phyloP scores from a whole-genome alignment of 2,888 invertebrate species.

The Auanema freiburgensis region DNA sequence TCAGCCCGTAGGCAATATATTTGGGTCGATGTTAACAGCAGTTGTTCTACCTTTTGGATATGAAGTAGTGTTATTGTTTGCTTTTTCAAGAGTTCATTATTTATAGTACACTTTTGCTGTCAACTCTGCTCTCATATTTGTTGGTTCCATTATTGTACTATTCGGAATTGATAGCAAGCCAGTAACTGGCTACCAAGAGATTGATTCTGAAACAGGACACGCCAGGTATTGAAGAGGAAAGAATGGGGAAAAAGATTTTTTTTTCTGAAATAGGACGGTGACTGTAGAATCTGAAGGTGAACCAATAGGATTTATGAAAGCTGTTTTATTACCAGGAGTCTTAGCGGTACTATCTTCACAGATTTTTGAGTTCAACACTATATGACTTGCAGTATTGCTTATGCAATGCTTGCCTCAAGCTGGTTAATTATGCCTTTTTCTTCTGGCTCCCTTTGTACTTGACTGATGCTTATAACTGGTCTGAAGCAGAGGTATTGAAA shows the following conservation, averaged over 20 bases:
- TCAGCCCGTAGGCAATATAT: constrained; percentile 69
- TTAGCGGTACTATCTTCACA: constrained; percentile 41
- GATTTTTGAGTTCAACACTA: not conserved
- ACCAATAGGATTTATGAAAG: constrained; percentile 52
- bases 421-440: constrained; percentile 70
- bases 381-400: constrained; percentile 66
- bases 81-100: not conserved
- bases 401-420: constrained; percentile 68
- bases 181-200: constrained; percentile 66
- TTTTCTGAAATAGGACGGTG: constrained; percentile 20
- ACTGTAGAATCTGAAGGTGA: constrained; percentile 23
- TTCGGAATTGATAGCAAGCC: constrained; percentile 34
- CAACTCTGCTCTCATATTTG: constrained; percentile 65
- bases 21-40: constrained; percentile 67
- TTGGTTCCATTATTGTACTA: constrained; percentile 65
- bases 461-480: constrained; percentile 54
- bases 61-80: constrained; percentile 60
- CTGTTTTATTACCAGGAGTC: constrained; percentile 60
- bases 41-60: constrained; percentile 67
- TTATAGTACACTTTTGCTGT: constrained; percentile 67
- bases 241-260: not conserved
- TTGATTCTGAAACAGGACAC: constrained; percentile 11
- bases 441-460: constrained; percentile 69
- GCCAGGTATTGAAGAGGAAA: not conserved
- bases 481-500: constrained; percentile 30